Base-by-base conservation (phyloP, 2,113 vertebrate genomes). In the Festucalex cinctus region DNA sequence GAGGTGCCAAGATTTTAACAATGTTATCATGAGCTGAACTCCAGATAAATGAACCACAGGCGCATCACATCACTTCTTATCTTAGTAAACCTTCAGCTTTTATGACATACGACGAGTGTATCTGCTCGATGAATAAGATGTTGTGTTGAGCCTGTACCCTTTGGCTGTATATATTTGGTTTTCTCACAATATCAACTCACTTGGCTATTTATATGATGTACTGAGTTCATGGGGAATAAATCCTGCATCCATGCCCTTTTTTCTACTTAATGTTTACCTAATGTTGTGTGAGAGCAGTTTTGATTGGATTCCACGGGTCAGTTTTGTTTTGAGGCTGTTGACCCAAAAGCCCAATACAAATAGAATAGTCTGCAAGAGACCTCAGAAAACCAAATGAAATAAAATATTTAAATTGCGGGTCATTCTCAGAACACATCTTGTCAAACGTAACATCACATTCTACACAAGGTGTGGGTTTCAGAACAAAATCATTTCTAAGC, bases 131-230 rank as follows among this genome's bases (percentile, higher is more conserved):
- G 56, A 68, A 66, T 32, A 19, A 9, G 9, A 26, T 32, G 54
- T 28, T 44, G 58, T 65, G 39, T 37, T 61, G 22, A 14, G 13
- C 22, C 37, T 44, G 32, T 48, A 61, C n/a, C 20, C 43, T 65
- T 41, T 57, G 39, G 54, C 48, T 22, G 48, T 20, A 28, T 60
- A 41, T 69, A 28, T 20, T 77, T 82, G 76, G 69, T 81, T 73
- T 74, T 64, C 61, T 51, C 19, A 41, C 49, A 75, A 35, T 35
- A 59, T 49, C n/a, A 53, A 20, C 36, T 22, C 26, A 60, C 37
- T 58, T 53, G 68, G 20, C 65, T 43, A 26, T 77, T 85, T 84
- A 85, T 82, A 77, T 76, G 71, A 75, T 66, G 73, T 74, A 68
- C 63, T 73, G 71, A 71, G 61, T 59, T 73, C 24, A 65, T 19